Percentiles rank a stretch among this genome's conserved stretches.
phyloP scores from a whole-genome alignment of 2,888 invertebrate species.

The Acronicta leporina region DNA sequence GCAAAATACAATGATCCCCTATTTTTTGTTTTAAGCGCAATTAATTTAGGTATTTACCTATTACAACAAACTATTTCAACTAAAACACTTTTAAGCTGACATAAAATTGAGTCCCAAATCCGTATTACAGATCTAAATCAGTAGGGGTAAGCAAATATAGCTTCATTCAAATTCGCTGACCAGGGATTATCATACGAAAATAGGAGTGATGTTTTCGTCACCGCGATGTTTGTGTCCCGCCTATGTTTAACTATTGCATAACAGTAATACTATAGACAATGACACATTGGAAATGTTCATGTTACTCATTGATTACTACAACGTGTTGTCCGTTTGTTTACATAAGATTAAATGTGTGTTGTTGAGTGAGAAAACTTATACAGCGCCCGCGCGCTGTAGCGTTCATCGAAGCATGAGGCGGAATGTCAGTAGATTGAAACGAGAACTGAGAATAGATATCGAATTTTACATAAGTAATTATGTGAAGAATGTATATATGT shows the following conservation, averaged over 20 bases:
- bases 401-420: conserved; percentile 8
- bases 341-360: conserved; percentile 23
- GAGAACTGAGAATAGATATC: not conserved
- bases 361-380: conserved; percentile 22
- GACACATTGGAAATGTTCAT: conserved; percentile 14
- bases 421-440: not conserved
- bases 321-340: conserved; percentile 29
- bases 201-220: conserved; percentile 29
- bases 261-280: conserved; percentile 13
- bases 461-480: too few relatives aligned
- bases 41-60: not conserved
- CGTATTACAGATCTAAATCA: conserved; percentile 11
- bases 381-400: conserved; percentile 3
- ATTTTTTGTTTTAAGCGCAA: conserved; percentile 1
- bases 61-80: not conserved
- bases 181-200: conserved; percentile 46
- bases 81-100: conserved; percentile 11
- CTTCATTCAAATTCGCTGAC: conserved; percentile 50
- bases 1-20: not conserved
- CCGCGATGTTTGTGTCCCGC: conserved; percentile 28
- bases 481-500: too few relatives aligned
- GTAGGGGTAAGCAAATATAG: conserved; percentile 39
- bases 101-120: conserved; percentile 16
- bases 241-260: conserved; percentile 19
- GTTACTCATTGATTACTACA: conserved; percentile 30